Evolutionary conservation across 2,113 vertebrate genomes (phyloP).

Genomic region (Apeltes quadracus): DNA sequence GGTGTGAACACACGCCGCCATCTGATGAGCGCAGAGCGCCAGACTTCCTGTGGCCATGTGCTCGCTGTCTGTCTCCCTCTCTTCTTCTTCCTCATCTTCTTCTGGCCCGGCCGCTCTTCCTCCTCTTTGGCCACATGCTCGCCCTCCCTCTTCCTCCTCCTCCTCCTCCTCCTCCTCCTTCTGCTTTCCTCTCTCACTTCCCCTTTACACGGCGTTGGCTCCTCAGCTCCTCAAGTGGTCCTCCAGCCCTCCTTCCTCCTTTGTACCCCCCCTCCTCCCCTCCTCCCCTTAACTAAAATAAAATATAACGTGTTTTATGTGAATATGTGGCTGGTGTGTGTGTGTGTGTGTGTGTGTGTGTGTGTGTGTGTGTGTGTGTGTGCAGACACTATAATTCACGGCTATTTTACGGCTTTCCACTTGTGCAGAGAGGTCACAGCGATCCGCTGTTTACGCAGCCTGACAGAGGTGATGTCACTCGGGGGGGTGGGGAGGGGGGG

Average conservation of each 20-base stretch:
- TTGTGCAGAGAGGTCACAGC: conserved; percentile 63
- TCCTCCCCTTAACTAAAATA: conserved; percentile 20
- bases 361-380: conserved; percentile 31
- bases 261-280: conserved; percentile 35
- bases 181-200: conserved; percentile 73
- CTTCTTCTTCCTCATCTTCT: conserved; percentile 36
- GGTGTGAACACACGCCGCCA: conserved; percentile 74
- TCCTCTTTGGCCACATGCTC: conserved; percentile 50
- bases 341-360: conserved; percentile 29
- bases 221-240: conserved; percentile 65
- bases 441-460: conserved; percentile 50
- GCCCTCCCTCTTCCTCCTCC: conserved; percentile 58
- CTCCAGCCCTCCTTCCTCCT: conserved; percentile 53
- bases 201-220: conserved; percentile 52
- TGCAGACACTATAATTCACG: conserved; percentile 47
- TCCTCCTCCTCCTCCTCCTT: no score
- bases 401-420: conserved; percentile 61
- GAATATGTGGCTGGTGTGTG: conserved; percentile 15
- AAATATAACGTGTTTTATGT: conserved; percentile 29
- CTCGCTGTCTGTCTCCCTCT: conserved; percentile 19
- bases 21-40: conserved; percentile 73
- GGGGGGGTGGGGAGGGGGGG: neutral
- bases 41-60: conserved; percentile 75
- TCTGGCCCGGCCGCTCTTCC: no score
- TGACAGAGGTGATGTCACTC: conserved; percentile 70